Evolutionary conservation across 2,797 vertebrate genomes (phyloP).

Genomic region (Epinephelus malabaricus): DNA sequence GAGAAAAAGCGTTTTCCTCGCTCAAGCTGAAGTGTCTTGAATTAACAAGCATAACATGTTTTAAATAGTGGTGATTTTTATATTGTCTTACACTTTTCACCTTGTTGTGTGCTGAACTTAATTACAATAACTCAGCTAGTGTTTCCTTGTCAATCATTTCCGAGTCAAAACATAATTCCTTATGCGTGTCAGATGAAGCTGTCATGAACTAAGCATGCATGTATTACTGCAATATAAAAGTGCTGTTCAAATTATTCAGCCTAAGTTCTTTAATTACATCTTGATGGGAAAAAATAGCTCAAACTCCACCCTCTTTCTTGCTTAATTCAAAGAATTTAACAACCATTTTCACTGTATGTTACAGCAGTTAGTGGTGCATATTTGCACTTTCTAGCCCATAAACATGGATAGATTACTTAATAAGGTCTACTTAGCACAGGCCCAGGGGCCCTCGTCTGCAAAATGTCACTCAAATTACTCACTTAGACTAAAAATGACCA

Average conservation of each 20-base stretch:
- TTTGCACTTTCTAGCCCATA: background rate
- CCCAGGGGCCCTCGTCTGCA: too few species aligned
- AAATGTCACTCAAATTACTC: too few species aligned
- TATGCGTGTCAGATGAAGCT: background rate
- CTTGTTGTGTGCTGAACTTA: background rate
- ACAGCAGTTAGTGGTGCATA: background rate
- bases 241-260: background rate
- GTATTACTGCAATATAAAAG: background rate
- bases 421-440: too few species aligned
- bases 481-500: too few species aligned
- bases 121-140: background rate
- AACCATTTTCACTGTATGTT: background rate
- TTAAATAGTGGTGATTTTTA: background rate
- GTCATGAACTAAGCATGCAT: background rate
- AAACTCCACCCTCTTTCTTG: background rate
- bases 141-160: background rate
- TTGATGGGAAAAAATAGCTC: background rate
- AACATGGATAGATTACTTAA: too few species aligned
- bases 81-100: background rate
- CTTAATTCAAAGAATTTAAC: background rate
- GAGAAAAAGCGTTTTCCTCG: background rate
- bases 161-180: slow-evolving; percentile 10
- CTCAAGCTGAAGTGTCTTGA: background rate
- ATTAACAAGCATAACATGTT: background rate
- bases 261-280: background rate